phyloP scores from a whole-genome alignment of 2,797 vertebrate genomes.

The Crypturellus tataupa region DNA sequence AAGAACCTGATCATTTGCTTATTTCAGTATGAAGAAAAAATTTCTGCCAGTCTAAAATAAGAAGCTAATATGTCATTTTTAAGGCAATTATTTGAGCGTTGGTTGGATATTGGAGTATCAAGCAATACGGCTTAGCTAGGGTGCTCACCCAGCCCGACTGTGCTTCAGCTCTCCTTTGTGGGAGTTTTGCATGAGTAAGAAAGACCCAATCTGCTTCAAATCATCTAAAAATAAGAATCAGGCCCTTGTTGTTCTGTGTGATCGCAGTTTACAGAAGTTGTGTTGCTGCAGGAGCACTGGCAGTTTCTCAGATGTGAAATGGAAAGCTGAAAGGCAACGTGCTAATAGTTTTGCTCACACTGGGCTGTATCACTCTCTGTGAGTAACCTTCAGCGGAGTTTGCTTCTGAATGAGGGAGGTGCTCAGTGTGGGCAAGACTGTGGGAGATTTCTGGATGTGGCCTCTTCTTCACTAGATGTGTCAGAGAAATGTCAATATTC shows the following conservation, averaged over 20 bases:
- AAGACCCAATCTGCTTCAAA: background rate
- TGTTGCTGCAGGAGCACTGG: background rate
- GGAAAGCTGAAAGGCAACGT: background rate
- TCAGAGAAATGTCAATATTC: background rate
- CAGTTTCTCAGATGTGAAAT: background rate
- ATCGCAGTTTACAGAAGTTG: background rate
- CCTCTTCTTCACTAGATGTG: background rate
- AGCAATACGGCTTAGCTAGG: background rate
- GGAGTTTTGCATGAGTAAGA: constrained; percentile 32
- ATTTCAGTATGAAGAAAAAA: background rate
- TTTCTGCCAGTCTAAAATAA: background rate
- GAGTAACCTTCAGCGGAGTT: background rate
- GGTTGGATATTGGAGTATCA: background rate
- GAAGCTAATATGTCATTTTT: background rate
- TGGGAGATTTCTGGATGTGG: background rate
- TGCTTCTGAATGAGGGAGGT: background rate
- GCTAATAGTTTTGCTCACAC: background rate
- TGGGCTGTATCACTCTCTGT: background rate
- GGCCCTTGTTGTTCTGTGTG: background rate
- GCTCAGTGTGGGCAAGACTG: background rate
- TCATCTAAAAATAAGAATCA: constrained; percentile 24
- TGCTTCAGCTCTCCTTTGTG: background rate
- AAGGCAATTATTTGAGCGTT: background rate
- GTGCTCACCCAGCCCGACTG: background rate
- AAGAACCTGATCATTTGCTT: constrained; percentile 7